A percentile compares a stretch with the other conserved stretches of the same genome.
phyloP scores from a whole-genome alignment of 2,888 invertebrate species.

The Bombylius major region DNA sequence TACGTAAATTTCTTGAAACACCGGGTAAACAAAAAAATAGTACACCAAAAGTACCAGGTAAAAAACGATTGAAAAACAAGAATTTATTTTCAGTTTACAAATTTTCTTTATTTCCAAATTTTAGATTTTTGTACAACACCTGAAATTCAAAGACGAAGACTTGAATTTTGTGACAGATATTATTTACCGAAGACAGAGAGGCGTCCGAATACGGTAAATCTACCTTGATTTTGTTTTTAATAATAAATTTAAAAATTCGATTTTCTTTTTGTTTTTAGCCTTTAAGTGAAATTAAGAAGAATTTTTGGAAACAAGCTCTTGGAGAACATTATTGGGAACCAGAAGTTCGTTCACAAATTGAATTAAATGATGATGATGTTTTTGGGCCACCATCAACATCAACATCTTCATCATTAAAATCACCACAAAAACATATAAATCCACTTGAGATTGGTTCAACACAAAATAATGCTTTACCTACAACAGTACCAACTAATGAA shows the following conservation, averaged over 20 bases:
- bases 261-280: conserved; percentile 5
- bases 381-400: conserved; percentile 12
- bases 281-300: conserved; percentile 12
- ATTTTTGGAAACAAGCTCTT: conserved; percentile 12
- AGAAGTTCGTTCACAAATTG: conserved; percentile 2
- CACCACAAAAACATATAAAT: neutral
- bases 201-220: conserved; percentile 7
- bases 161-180: conserved; percentile 5
- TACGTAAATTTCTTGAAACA: conserved; percentile 18
- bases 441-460: conserved; percentile 16
- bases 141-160: conserved; percentile 26
- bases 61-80: neutral
- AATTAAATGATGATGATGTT: conserved; percentile 2
- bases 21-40: conserved; percentile 19
- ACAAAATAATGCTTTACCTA: neutral
- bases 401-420: neutral
- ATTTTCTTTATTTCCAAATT: conserved; percentile 23
- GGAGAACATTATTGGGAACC: conserved; percentile 14
- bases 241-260: neutral
- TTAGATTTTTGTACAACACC: conserved; percentile 33
- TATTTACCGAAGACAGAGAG: conserved; percentile 2
- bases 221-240: neutral
- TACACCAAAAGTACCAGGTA: conserved; percentile 34
- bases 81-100: conserved; percentile 6
- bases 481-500: neutral